These are phyloP conservation scores for Atherinomorus stipes DNA, from an alignment of 2,113 vertebrate genomes.

Conservation along the genomic window DNA sequence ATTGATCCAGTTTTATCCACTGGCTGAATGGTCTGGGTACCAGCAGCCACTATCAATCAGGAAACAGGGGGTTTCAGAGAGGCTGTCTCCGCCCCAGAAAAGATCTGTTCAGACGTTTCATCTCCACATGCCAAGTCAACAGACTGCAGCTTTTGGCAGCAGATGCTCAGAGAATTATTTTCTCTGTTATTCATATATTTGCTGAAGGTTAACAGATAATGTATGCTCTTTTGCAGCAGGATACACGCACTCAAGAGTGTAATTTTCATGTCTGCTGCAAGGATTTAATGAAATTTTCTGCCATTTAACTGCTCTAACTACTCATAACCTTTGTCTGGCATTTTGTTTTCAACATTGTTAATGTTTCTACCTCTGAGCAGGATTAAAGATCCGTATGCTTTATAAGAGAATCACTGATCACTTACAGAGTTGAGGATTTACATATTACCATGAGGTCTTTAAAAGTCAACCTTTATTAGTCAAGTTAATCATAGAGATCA, in stretches of 20 bases:
- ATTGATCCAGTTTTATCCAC: slow-evolving; percentile 69
- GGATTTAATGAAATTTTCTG: neutral
- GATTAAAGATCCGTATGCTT: neutral
- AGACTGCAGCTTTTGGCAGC: slow-evolving; percentile 43
- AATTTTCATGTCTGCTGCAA: neutral
- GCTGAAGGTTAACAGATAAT: slow-evolving; percentile 29
- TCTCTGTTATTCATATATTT: slow-evolving; percentile 33
- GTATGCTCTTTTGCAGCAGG: slow-evolving; percentile 24
- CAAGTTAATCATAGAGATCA: neutral
- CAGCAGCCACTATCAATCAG: slow-evolving; percentile 52
- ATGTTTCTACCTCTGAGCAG: neutral
- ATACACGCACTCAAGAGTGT: neutral
- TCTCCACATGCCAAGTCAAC: slow-evolving; percentile 40
- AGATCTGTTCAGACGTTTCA: slow-evolving; percentile 42
- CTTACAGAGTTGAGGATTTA: no score
- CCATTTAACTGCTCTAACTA: neutral
- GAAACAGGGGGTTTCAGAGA: slow-evolving; percentile 12
- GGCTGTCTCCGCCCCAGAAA: slow-evolving; percentile 13
- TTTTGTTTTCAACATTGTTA: neutral
- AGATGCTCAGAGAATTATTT: slow-evolving; percentile 29
- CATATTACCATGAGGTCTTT: no score
- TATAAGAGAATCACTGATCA: no score
- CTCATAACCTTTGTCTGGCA: neutral
- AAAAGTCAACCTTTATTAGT: no score
- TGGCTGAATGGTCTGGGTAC: slow-evolving; percentile 48